Conservation (phyloP, 2,888 invertebrate species). For the Homarus gammarus region DNA sequence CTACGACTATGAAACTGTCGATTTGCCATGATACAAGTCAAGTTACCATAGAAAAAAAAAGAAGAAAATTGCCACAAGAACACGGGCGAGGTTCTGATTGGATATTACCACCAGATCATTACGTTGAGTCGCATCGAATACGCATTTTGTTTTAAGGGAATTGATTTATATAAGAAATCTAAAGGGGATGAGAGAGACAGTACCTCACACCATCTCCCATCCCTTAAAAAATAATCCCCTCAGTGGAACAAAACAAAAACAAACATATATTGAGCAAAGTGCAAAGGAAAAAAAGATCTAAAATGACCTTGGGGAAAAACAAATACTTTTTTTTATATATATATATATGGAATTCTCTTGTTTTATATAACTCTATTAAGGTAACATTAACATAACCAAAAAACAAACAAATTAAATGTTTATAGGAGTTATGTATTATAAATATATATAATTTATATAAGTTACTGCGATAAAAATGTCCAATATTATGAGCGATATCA, state of each 20-base stretch:
- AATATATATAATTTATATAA: constrained; percentile 36
- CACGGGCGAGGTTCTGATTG: too few species aligned
- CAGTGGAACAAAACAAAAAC: neutral
- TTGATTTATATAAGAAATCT: neutral
- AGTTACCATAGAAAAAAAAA: too few species aligned
- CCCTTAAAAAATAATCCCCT: neutral
- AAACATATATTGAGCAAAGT: neutral
- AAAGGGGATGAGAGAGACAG: neutral
- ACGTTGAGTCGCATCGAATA: too few species aligned
- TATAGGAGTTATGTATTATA: constrained; percentile 26
- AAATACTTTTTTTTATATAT: neutral
- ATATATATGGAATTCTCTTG: neutral
- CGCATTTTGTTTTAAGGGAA: too few species aligned
- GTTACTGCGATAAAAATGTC: constrained; percentile 54
- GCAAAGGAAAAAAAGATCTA: neutral
- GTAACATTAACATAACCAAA: too few species aligned
- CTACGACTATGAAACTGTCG: too few species aligned
- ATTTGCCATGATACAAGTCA: too few species aligned
- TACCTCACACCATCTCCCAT: neutral
- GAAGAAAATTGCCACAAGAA: too few species aligned
- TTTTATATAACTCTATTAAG: too few species aligned
- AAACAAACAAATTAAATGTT: constrained; percentile 25
- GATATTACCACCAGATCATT: too few species aligned
- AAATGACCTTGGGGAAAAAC: neutral
- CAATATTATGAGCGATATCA: constrained; percentile 59